Evolutionary conservation across 2,888 invertebrate genomes (phyloP), one percentile per base, ranked within the genome.

Genomic region (Pristionchus exspectatus): DNA sequence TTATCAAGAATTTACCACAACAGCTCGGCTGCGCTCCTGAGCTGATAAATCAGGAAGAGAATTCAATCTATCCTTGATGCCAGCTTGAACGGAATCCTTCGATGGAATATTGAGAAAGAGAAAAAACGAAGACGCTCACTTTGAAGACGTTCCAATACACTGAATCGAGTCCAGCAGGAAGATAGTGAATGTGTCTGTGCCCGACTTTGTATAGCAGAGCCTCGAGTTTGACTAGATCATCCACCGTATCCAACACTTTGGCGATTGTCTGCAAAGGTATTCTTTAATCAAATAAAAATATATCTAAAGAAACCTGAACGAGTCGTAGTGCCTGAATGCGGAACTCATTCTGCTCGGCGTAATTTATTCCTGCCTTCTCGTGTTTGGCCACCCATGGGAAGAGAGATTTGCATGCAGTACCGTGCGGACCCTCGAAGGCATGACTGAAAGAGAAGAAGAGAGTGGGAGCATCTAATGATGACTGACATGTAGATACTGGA

Each of bases 111-210:
- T 21, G 14, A 18, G 10, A 16, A n/a, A 12, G n/a, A n/a, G 7
- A 3, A 72, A n/a, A 24, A 44, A 21, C 33, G 24, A 21, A 59
- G 30, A 59, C 2, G 27, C 91, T 74, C 24, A 93, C 94, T 92
- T 93, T 92, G 90, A 94, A 94, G 38, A 92, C 91, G 89, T 94
- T 92, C 94, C 94, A 94, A 90, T 93, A 93, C 83, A 94, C 94
- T 63, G 93, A 92, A 56, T 93, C 93, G 91, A 94, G 94, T 38
- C 94, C 94, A 56, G 94, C 90, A 77, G 92, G 90, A 0, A 94
- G 93, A 87, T 93, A 94, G 84, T 92, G 92, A 59, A 91, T 90
- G 77, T 94, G 94, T 54, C 92, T 91, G 84, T 93, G 93, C 3
- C 94, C 94, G 89, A 94, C 93, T 33, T 89, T 91, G 89, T 93